Conservation (phyloP, 64 coral and sea anemone species). For the Pocillopora damicornis region DNA sequence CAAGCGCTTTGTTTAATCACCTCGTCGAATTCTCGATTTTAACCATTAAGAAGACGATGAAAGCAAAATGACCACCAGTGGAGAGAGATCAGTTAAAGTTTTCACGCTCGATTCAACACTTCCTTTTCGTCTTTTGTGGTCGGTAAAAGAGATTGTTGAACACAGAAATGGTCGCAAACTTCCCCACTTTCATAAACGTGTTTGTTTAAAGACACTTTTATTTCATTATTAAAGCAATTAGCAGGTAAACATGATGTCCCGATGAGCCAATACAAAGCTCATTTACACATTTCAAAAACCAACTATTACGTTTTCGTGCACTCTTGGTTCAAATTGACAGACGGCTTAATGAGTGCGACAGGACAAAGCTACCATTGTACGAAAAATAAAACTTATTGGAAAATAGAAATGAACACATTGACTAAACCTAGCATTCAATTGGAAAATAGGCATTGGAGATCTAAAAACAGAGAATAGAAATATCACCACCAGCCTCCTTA, state of each 20-base stretch:
- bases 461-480: neutral
- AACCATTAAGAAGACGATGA: no score
- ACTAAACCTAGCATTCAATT: neutral
- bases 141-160: no score
- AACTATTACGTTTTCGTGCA: neutral
- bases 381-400: neutral
- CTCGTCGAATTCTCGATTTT: no score
- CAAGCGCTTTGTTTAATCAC: no score
- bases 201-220: slow-evolving; percentile 25
- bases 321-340: neutral
- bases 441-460: neutral
- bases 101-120: no score
- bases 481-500: neutral
- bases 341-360: neutral
- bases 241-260: slow-evolving; percentile 10
- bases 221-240: slow-evolving; percentile 43
- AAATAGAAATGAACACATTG: neutral
- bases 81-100: no score
- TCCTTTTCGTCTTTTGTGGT: no score
- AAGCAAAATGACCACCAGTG: no score
- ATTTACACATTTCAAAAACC: neutral
- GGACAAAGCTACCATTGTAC: neutral
- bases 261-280: slow-evolving; percentile 13
- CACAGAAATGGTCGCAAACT: no score
- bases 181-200: neutral